Base-by-base conservation (phyloP, 2,888 invertebrate species). In the Entomobrya multifasciata region DNA sequence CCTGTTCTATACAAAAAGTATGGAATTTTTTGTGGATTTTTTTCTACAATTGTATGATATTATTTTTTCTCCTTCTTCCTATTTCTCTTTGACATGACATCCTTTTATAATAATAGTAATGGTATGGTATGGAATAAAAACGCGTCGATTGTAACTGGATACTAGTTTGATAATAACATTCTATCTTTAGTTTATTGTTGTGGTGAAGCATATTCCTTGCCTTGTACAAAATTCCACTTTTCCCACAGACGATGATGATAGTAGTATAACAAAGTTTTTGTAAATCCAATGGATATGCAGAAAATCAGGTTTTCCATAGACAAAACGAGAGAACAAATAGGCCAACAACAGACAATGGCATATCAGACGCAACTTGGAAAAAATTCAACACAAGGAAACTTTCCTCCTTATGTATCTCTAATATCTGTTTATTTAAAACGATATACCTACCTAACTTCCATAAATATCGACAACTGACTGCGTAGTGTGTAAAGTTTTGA, bases 21-120 rank as follows among this genome's bases (percentile, higher is more conserved):
- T 13, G 15, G 25, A 15, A 3, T 36, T 27, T 36, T 20, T 67
- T 25, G 41, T 22, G 3, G 8, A n/a, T n/a, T 70, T 70, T 70
- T 70, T 44, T 44, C 11, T 41, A n/a, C 30, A 30, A 62, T 30
- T 25, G 44, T 30, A 27, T 55, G 17, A 15, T 62, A 30, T 2
- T 65, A 15, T 55, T 55, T 25, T 78, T 36, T 78, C 77, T 25
- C 36, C 22, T 49, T 20, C 15, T 57, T 41, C 36, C 36, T 20
- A 17, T 36, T 76, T 57, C 25, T 10, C 11, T 60, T 60, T 78
- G 55, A 76, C 76, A 70, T 70, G 70, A 20, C 25, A n/a, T n/a
- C n/a, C n/a, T n/a, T n/a, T n/a, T n/a, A 57, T 22, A 78, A 44
- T 60, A 62, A 78, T 30, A 55, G 55, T 11, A 15, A 5, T 17